Evolutionary conservation across 2,888 invertebrate species (phyloP), one percentile per base, ranked within the genome.

Genomic region (Operophtera brumata): DNA sequence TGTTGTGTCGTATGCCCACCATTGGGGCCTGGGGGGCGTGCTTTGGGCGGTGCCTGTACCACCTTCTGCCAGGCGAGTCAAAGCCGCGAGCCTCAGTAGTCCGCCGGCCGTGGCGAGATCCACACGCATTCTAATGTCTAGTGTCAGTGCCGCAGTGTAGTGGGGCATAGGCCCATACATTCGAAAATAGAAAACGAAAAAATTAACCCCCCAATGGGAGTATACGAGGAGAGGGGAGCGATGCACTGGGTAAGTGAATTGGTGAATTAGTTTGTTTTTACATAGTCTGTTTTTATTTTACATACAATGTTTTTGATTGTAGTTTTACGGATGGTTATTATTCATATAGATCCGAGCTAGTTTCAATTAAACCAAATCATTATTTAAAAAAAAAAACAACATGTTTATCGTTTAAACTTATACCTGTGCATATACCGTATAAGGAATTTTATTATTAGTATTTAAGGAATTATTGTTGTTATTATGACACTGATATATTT

Each of bases 171-270:
- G 87, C 88, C 88, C 86, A 81, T 77, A 79, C 82, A 81, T 86
- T 88, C 86, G 84, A 85, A 84, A 84, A 86, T 84, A 84, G 77
- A 82, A 84, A 85, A 86, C 88, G 83, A 83, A 82, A 88, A 83
- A 81, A 88, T 88, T 86, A 82, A 91, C 82, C 91, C 91, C 93
- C 95, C 95, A 95, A 96, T 96, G 96, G 96, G 96, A 95, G 95
- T 96, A 92, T 96, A 94, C 94, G 95, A 95, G 93, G 95, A 95
- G 92, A 92, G 93, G 91, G 93, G 94, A 93, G 94, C 94, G 94
- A 96, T 96, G 96, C 96, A 96, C 94, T 96, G 96, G 96, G 96
- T 96, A 91, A 93, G 94, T 32, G 30, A 11, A 8, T 30, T 40
- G n/a, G n/a, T n/a, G n/a, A n/a, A n/a, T 54, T 41, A 47, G 37